Percentiles rank a stretch among this genome's conserved stretches.
phyloP scores from a whole-genome alignment of 1,140 invertebrate genomes.

The Chymomyza costata region DNA sequence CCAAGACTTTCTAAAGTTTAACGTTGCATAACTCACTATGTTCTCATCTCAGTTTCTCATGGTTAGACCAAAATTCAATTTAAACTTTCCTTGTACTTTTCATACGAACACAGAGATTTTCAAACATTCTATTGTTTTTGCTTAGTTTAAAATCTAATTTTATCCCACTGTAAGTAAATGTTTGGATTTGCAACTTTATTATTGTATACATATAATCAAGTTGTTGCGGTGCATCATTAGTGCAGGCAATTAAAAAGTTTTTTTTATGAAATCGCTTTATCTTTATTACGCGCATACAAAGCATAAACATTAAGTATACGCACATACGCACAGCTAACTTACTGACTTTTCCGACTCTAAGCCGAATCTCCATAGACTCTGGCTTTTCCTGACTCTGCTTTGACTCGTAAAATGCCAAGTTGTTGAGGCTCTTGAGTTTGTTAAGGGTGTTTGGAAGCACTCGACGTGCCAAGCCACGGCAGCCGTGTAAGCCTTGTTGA shows the following conservation, averaged over 20 bases:
- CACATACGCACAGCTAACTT: constrained; percentile 3
- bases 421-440: background rate
- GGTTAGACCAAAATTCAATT: too few relatives aligned
- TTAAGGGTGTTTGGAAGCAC: too few relatives aligned
- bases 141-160: too few relatives aligned
- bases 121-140: too few relatives aligned
- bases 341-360: too few relatives aligned
- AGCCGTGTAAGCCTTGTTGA: background rate
- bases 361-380: too few relatives aligned
- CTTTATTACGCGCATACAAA: constrained; percentile 69
- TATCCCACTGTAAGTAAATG: constrained; percentile 6
- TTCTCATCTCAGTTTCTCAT: too few relatives aligned
- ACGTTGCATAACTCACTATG: too few relatives aligned
- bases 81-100: background rate
- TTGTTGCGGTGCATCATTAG: constrained; percentile 71
- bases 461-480: too few relatives aligned
- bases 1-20: too few relatives aligned
- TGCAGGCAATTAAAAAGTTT: constrained; percentile 73
- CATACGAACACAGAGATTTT: too few relatives aligned
- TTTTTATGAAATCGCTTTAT: constrained; percentile 68
- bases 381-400: background rate
- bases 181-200: constrained; percentile 55
- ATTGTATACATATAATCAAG: constrained; percentile 51
- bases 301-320: constrained; percentile 56
- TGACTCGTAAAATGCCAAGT: background rate